Evolutionary conservation across 2,797 vertebrate genomes (phyloP).

Genomic region (Gymnocypris eckloni): DNA sequence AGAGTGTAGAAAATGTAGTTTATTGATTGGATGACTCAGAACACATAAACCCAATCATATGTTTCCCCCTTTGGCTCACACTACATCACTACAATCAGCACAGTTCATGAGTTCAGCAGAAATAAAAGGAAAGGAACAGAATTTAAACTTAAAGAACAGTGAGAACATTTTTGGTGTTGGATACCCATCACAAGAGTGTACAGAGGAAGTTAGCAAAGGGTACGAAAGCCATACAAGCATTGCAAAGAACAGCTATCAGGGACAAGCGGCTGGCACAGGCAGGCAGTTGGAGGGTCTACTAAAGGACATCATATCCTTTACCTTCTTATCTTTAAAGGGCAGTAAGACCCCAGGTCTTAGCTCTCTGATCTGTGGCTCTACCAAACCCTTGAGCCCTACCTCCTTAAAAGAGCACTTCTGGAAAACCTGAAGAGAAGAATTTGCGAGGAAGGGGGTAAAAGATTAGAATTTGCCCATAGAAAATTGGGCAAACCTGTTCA

Average conservation of each 20-base stretch:
- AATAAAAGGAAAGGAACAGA: conserved; percentile 64
- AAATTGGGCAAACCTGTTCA: conserved; percentile 44
- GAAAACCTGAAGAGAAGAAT: conserved; percentile 92
- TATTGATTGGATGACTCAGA: conserved; percentile 70
- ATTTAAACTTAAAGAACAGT: conserved; percentile 49
- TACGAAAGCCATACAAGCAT: conserved; percentile 63
- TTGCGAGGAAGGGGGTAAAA: conserved; percentile 65
- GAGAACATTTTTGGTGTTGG: conserved; percentile 4
- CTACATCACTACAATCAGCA: conserved; percentile 71
- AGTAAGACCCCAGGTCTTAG: conserved; percentile 86
- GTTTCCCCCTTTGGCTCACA: conserved; percentile 71
- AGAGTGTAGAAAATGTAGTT: conserved; percentile 67
- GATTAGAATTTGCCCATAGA: conserved; percentile 48
- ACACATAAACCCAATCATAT: conserved; percentile 61
- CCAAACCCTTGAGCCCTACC: conserved; percentile 90
- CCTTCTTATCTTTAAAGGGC: conserved; percentile 96
- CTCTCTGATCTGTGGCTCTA: conserved; percentile 92
- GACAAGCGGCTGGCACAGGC: conserved; percentile 73
- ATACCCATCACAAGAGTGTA: conserved; percentile 37
- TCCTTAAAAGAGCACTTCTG: conserved; percentile 97
- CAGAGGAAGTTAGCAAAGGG: conserved; percentile 62
- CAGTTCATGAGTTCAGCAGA: conserved; percentile 68
- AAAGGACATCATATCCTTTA: conserved; percentile 80
- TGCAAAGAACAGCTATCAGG: conserved; percentile 68
- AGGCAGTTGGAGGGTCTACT: conserved; percentile 73